phyloP scores from a whole-genome alignment of 1,140 invertebrate species.

The Bilobella aurantiaca region DNA sequence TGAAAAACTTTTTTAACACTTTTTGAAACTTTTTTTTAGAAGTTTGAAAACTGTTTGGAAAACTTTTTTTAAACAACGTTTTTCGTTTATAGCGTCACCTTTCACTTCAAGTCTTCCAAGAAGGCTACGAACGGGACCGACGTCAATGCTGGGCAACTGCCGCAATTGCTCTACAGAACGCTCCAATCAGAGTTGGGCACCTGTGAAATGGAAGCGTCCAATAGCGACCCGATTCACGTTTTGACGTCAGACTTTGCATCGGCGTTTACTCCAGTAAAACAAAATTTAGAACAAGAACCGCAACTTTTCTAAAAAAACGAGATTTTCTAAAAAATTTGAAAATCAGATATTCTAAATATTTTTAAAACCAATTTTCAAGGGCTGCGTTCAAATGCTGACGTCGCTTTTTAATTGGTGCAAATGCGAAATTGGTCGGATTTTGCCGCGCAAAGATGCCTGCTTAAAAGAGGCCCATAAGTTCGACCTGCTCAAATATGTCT shows the following conservation, averaged over 20 bases:
- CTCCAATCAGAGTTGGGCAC: conserved; percentile 49
- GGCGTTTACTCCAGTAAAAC: conserved; percentile 54
- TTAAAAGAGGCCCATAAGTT: conserved; percentile 18
- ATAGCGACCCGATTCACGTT: conserved; percentile 57
- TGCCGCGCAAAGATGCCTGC: neutral
- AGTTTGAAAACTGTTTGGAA: too few relatives aligned
- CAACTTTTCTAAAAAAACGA: too few relatives aligned
- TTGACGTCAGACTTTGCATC: conserved; percentile 63
- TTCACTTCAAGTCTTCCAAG: conserved; percentile 93
- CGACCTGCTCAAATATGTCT: conserved; percentile 27
- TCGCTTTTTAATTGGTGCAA: conserved; percentile 31
- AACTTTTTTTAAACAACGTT: neutral
- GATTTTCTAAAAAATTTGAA: conserved; percentile 6
- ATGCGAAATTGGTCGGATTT: conserved; percentile 2
- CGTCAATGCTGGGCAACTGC: conserved; percentile 94
- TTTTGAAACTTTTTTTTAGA: too few relatives aligned
- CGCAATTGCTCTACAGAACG: conserved; percentile 69
- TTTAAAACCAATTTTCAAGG: conserved; percentile 8
- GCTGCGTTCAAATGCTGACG: conserved; percentile 26
- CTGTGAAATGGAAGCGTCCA: conserved; percentile 48
- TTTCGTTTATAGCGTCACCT: conserved; percentile 57
- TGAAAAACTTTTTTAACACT: neutral
- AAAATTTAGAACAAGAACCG: too few relatives aligned
- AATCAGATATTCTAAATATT: neutral
- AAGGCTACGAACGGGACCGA: conserved; percentile 98